Evolutionary conservation across 1,140 invertebrate species (phyloP).

Genomic region (Lasioglossum albipes): DNA sequence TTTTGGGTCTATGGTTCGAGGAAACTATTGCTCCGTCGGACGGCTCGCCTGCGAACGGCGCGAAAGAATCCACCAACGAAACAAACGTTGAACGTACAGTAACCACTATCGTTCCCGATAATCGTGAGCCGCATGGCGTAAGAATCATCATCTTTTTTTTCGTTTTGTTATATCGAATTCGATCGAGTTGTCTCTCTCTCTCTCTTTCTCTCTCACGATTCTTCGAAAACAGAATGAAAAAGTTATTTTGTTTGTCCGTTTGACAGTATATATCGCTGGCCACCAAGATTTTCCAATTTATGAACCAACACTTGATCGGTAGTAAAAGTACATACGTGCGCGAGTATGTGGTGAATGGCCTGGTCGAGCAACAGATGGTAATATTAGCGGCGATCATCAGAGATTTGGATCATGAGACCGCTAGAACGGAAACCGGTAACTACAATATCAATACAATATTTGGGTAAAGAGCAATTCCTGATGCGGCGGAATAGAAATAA

Average conservation of each 20-base stretch:
- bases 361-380: constrained; percentile 89
- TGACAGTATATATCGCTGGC: constrained; percentile 89
- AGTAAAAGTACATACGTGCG: constrained; percentile 82
- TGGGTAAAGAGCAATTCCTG: too few species aligned
- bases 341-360: constrained; percentile 81
- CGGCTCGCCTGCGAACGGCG: constrained; percentile 74
- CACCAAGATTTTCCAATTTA: constrained; percentile 88
- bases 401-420: constrained; percentile 92
- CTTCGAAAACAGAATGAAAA: constrained; percentile 19
- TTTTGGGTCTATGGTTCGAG: constrained; percentile 95
- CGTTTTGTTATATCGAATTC: constrained; percentile 7
- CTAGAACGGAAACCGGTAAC: constrained; percentile 87
- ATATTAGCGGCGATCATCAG: constrained; percentile 90
- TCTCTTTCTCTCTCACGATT: constrained; percentile 32
- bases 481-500: too few species aligned
- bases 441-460: neutral
- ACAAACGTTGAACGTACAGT: constrained; percentile 75
- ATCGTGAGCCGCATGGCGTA: constrained; percentile 93
- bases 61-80: constrained; percentile 82
- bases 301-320: constrained; percentile 86
- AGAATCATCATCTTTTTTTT: constrained; percentile 63
- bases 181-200: constrained; percentile 40
- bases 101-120: constrained; percentile 89
- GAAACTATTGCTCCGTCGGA: constrained; percentile 92
- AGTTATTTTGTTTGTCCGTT: constrained; percentile 34